Evolutionary conservation across 2,888 invertebrate species (phyloP).

Genomic region (Brachyptera putata): DNA sequence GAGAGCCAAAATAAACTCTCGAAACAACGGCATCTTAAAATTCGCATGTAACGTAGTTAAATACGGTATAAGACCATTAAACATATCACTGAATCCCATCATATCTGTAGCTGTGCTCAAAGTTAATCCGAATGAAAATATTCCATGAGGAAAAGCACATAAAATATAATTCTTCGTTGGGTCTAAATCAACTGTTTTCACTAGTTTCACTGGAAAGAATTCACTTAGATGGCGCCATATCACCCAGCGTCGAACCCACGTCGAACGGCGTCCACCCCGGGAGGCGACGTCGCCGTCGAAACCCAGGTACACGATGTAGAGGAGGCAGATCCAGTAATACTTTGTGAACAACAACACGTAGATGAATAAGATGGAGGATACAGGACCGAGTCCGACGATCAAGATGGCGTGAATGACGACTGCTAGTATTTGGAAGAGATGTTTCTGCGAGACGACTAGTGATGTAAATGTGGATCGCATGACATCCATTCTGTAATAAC

Average conservation of each 20-base stretch:
- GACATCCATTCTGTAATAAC: no score
- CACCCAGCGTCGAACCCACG: conserved; percentile 60
- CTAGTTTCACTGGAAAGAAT: conserved; percentile 81
- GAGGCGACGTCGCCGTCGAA: conserved; percentile 60
- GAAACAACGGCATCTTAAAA: conserved; percentile 65
- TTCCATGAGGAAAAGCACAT: conserved; percentile 88
- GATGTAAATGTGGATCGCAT: no score
- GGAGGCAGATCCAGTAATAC: conserved; percentile 44
- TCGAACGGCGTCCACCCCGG: conserved; percentile 50
- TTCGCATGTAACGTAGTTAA: conserved; percentile 67
- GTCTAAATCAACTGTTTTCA: conserved; percentile 77
- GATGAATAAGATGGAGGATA: conserved; percentile 51
- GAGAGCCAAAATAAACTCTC: conserved; percentile 59
- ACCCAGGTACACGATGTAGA: conserved; percentile 63
- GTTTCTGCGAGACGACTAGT: no score
- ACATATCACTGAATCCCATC: conserved; percentile 45
- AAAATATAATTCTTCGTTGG: conserved; percentile 78
- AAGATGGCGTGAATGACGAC: no score
- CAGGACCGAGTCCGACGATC: conserved; percentile 44
- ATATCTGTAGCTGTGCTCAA: conserved; percentile 51
- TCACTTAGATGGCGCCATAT: conserved; percentile 72
- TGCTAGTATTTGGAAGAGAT: no score
- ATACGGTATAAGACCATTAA: conserved; percentile 59
- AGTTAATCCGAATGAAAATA: conserved; percentile 69
- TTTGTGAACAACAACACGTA: conserved; percentile 51